These are phyloP conservation scores for Ardeotis arabs DNA, from an alignment of 2,113 vertebrate genomes.

Conservation along the genomic window DNA sequence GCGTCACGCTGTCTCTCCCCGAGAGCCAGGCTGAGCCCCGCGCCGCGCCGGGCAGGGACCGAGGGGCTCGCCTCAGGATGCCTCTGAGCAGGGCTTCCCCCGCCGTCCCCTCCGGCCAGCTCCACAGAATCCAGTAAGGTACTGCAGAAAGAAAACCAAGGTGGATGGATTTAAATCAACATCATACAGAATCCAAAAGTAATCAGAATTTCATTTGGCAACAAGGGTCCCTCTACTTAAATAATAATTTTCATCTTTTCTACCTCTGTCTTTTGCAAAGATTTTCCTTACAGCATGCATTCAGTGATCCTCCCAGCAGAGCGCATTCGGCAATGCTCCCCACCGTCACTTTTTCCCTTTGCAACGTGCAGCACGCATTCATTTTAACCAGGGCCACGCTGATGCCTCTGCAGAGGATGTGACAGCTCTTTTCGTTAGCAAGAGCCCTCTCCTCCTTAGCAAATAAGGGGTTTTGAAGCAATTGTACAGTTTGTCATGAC, in stretches of 20 bases:
- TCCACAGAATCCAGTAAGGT: background rate
- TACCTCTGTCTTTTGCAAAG: background rate
- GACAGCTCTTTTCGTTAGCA: too few relatives aligned
- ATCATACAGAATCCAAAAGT: background rate
- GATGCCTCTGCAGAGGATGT: background rate
- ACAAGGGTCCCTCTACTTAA: background rate
- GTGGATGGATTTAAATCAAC: background rate
- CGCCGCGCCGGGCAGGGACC: background rate
- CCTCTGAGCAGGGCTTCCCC: background rate
- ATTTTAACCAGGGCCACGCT: background rate
- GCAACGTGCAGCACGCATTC: background rate
- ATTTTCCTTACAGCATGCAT: background rate
- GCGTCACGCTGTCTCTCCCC: rapidly evolving
- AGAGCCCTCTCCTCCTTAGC: background rate
- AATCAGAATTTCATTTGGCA: background rate
- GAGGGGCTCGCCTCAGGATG: background rate
- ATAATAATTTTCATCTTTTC: background rate
- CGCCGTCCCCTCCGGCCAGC: background rate
- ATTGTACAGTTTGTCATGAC: background rate
- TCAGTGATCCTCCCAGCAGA: background rate
- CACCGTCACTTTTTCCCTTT: background rate
- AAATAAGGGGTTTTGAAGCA: background rate
- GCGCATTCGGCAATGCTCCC: background rate
- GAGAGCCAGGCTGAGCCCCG: background rate
- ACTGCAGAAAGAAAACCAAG: background rate